Evolutionary conservation across 1,140 invertebrate species (phyloP).

Genomic region (Rhopalosiphum padi): DNA sequence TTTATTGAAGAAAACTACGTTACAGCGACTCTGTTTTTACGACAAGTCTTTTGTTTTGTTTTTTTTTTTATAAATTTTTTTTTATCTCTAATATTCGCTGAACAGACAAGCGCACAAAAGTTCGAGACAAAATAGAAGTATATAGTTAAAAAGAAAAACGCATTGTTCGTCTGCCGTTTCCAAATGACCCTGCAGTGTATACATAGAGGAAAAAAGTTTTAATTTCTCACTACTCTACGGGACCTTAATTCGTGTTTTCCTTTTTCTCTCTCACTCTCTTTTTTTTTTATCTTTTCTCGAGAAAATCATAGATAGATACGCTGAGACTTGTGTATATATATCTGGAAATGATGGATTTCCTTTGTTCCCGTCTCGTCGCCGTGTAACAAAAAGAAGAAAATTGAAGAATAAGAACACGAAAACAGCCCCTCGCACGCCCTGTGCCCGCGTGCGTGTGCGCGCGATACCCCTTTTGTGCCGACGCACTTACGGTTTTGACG

Average conservation of each 20-base stretch:
- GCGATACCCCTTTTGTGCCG: background rate
- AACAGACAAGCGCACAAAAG: slow-evolving; percentile 9
- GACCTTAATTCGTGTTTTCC: slow-evolving; percentile 27
- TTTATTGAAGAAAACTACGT: background rate
- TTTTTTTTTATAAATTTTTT: background rate
- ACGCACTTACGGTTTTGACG: slow-evolving; percentile 19
- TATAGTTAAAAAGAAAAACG: slow-evolving; percentile 12
- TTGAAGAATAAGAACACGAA: background rate
- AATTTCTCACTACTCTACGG: background rate
- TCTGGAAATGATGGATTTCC: slow-evolving; percentile 19
- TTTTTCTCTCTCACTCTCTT: background rate
- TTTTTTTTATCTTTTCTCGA: background rate
- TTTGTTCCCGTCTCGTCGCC: background rate
- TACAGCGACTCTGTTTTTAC: slow-evolving; percentile 11
- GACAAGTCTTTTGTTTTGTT: background rate
- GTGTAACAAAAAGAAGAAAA: background rate
- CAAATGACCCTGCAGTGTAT: background rate
- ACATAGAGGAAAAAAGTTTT: slow-evolving; percentile 9
- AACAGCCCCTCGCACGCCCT: background rate
- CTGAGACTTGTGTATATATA: background rate
- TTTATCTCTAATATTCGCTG: background rate
- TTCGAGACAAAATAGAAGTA: slow-evolving; percentile 8
- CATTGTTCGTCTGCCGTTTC: background rate
- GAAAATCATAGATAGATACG: background rate
- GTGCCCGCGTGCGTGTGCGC: background rate